Percentiles rank a stretch among this genome's conserved stretches.
phyloP scores from a whole-genome alignment of 2,113 vertebrate species.

The Xyliphius kryptos region DNA sequence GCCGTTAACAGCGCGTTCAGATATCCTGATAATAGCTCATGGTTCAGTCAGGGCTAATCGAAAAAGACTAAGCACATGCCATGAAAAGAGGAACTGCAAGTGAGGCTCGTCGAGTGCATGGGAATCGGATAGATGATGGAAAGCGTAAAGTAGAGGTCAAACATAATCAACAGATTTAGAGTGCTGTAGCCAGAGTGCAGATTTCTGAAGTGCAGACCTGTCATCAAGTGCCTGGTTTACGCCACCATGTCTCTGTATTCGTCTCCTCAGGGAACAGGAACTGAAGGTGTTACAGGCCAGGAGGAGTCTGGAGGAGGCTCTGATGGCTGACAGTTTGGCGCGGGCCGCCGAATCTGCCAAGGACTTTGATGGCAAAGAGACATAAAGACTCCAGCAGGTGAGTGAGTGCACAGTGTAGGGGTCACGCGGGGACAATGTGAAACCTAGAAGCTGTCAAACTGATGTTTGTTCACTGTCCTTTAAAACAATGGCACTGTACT shows the following conservation, averaged over 20 bases:
- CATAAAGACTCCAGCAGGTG: constrained; percentile 60
- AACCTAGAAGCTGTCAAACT: no score
- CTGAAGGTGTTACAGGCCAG: constrained; percentile 80
- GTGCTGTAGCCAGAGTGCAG: constrained; percentile 12
- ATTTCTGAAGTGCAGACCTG: constrained; percentile 5
- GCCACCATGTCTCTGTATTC: constrained; percentile 1
- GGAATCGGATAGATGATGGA: constrained; percentile 25
- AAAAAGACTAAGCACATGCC: neutral
- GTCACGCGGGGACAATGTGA: no score
- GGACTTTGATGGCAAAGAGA: constrained; percentile 63
- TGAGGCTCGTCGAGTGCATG: neutral
- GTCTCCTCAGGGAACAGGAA: constrained; percentile 79
- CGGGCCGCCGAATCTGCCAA: constrained; percentile 68
- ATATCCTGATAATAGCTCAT: constrained; percentile 13
- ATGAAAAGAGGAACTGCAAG: neutral
- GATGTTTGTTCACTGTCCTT: no score
- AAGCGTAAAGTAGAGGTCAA: constrained; percentile 22
- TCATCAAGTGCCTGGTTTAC: neutral
- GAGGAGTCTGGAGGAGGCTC: constrained; percentile 82
- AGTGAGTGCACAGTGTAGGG: neutral
- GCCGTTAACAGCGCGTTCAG: neutral
- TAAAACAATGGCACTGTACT: no score
- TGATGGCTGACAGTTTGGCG: constrained; percentile 81
- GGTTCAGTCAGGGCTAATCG: constrained; percentile 11
- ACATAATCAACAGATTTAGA: constrained; percentile 25